Evolutionary conservation across 2,888 invertebrate genomes (phyloP).

Genomic region (Phyllotreta striolata): DNA sequence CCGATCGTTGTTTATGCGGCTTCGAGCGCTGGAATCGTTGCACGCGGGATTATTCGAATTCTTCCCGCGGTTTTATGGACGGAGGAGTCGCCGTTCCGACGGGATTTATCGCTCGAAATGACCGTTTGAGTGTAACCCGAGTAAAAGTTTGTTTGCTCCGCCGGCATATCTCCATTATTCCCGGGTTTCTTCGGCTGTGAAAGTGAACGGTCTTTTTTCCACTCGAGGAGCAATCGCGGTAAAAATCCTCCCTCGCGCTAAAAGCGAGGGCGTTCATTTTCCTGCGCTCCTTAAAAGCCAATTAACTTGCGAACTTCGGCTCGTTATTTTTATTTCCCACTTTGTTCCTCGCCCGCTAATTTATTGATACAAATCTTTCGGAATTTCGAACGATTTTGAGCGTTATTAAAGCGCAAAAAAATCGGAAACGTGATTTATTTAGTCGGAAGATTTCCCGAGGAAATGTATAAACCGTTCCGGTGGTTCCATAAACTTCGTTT

Average conservation of each 20-base stretch:
- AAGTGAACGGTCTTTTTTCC: slow-evolving; percentile 12
- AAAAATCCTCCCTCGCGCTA: slow-evolving; percentile 25
- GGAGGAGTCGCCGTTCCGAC: too few relatives aligned
- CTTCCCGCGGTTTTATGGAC: slow-evolving; percentile 1
- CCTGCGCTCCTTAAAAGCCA: slow-evolving; percentile 43
- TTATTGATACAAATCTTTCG: not conserved
- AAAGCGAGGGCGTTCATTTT: slow-evolving; percentile 33
- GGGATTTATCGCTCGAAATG: too few relatives aligned
- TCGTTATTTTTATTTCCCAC: slow-evolving; percentile 26
- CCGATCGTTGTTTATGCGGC: slow-evolving; percentile 8
- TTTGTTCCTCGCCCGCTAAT: slow-evolving; percentile 2
- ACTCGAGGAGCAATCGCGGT: slow-evolving; percentile 21
- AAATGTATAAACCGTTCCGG: slow-evolving; percentile 34
- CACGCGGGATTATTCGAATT: slow-evolving; percentile 5
- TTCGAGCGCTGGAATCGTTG: not conserved
- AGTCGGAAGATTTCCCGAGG: slow-evolving; percentile 22
- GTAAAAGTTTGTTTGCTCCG: too few relatives aligned
- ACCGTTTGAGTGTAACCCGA: too few relatives aligned
- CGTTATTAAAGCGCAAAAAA: too few relatives aligned
- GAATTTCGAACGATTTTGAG: too few relatives aligned
- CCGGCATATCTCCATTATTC: slow-evolving; percentile 3
- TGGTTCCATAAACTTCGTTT: slow-evolving; percentile 33
- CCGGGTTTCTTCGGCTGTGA: slow-evolving; percentile 10
- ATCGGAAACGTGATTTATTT: too few relatives aligned
- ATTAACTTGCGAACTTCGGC: slow-evolving; percentile 35